A percentile compares a stretch with the other conserved stretches of the same genome.
Evolutionary conservation across 2,888 invertebrate species (phyloP).

Genomic region (Drosophila cracens): DNA sequence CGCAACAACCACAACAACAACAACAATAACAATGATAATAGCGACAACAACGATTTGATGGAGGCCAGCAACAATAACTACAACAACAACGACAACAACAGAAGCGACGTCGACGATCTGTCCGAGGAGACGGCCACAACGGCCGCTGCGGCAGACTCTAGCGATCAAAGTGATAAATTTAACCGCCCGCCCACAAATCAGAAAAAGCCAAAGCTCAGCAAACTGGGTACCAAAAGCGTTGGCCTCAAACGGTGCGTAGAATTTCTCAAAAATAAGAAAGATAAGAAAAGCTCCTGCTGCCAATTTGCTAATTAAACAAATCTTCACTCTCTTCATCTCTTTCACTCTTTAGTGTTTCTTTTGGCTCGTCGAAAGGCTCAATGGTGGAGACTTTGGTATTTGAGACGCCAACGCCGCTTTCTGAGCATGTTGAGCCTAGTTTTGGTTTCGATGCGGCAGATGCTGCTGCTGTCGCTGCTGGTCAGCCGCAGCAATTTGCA

Average conservation of each 20-base stretch:
- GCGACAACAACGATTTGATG: conserved; percentile 56
- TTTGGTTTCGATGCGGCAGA: conserved; percentile 81
- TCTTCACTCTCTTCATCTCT: conserved; percentile 47
- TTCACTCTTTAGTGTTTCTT: conserved; percentile 90
- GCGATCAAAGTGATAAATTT: conserved; percentile 80
- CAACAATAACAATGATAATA: conserved; percentile 46
- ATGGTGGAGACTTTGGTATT: conserved; percentile 97
- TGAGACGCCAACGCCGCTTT: conserved; percentile 91
- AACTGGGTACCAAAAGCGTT: conserved; percentile 83
- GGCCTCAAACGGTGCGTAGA: conserved; percentile 83
- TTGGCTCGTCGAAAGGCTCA: conserved; percentile 96
- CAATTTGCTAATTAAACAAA: background rate
- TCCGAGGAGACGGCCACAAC: conserved; percentile 70
- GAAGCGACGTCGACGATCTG: conserved; percentile 59
- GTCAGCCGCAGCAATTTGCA: conserved; percentile 69
- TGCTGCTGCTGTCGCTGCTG: conserved; percentile 48
- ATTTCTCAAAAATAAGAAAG: background rate
- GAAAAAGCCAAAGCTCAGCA: conserved; percentile 82
- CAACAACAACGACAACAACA: conserved; percentile 47
- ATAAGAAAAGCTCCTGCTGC: background rate
- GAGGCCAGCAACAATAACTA: conserved; percentile 46
- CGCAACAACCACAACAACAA: conserved; percentile 72
- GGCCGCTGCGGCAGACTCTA: conserved; percentile 68
- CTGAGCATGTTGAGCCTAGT: conserved; percentile 85
- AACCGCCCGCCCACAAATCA: conserved; percentile 74